These are phyloP conservation scores for Columba guinea DNA, from an alignment of 2,797 vertebrate species.

Conservation along the genomic window DNA sequence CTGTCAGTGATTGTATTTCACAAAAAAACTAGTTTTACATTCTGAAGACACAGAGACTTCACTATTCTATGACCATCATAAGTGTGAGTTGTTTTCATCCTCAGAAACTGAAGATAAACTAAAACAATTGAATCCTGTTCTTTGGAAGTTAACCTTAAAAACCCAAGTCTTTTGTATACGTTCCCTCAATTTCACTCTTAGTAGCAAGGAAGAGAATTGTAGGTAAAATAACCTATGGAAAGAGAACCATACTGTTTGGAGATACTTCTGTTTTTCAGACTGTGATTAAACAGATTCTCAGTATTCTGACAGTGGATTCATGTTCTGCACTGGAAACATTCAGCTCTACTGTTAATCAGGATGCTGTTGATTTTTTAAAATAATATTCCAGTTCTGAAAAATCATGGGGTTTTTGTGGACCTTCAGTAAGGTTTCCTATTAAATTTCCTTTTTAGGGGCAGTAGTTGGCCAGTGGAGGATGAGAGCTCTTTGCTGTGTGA, in stretches of 20 bases:
- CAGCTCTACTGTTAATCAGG: background rate
- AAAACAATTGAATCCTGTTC: background rate
- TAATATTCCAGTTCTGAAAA: background rate
- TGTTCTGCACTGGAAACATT: background rate
- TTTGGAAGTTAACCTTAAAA: background rate
- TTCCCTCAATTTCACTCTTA: background rate
- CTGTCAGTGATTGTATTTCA: background rate
- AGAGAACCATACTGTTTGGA: background rate
- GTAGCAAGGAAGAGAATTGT: background rate
- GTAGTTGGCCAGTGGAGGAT: background rate
- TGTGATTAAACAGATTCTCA: background rate
- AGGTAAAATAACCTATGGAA: background rate
- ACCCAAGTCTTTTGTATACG: background rate
- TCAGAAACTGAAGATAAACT: background rate
- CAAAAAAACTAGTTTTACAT: background rate
- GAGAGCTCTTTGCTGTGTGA: background rate
- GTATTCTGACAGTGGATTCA: background rate
- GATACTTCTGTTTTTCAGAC: background rate
- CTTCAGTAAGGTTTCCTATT: background rate
- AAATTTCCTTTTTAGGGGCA: background rate
- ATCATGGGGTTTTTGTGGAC: background rate
- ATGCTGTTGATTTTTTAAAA: background rate
- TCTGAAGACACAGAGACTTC: background rate
- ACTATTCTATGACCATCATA: background rate
- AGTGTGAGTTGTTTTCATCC: background rate